Conservation (phyloP, 2,888 invertebrate species). For the Pachymerium ferrugineum region DNA sequence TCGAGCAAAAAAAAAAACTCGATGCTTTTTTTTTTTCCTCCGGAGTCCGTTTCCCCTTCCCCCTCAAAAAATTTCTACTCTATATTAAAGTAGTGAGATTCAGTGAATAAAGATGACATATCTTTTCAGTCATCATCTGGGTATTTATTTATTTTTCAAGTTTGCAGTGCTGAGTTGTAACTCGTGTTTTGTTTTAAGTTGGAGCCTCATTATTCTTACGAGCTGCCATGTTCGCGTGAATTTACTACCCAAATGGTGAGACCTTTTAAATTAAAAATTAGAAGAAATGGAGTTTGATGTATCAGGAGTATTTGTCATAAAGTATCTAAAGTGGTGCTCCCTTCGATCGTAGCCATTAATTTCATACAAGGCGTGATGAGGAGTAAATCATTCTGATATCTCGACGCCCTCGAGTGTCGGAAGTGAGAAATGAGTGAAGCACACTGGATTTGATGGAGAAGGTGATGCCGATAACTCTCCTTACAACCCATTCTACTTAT, state of each 20-base stretch:
- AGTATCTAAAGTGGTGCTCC: background rate
- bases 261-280: background rate
- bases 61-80: too few species aligned
- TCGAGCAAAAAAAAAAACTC: background rate
- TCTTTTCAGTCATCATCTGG: background rate
- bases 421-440: background rate
- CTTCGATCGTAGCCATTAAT: background rate
- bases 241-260: background rate
- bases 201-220: background rate
- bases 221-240: background rate
- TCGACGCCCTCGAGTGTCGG: background rate
- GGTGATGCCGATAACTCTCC: background rate
- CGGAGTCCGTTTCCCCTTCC: too few species aligned
- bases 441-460: background rate
- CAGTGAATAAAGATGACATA: background rate
- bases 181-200: background rate
- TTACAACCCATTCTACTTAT: background rate
- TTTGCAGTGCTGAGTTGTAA: background rate
- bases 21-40: background rate
- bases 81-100: too few species aligned
- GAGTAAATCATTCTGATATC: background rate
- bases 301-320: background rate
- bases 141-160: background rate
- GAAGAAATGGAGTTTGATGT: background rate
- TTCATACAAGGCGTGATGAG: slow-evolving; percentile 2